These are phyloP conservation scores for Bubalus kerabau DNA, from an alignment of 2,113 vertebrate species.

Conservation along the genomic window DNA sequence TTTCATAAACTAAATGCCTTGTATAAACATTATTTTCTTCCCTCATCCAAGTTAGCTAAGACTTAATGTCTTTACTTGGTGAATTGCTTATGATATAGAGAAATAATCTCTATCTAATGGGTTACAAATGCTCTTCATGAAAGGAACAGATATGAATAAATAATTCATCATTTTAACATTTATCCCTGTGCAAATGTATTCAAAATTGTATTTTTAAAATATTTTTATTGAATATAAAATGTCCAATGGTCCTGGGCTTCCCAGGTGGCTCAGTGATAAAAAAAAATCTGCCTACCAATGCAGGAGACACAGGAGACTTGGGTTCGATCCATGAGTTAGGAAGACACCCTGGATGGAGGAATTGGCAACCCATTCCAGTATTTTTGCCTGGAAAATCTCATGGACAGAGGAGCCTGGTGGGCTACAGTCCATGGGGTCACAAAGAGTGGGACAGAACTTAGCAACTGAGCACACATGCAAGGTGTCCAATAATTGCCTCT, in stretches of 20 bases:
- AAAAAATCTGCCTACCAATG: background rate
- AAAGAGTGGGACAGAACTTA: background rate
- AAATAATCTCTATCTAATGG: conserved; percentile 18
- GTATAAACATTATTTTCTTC: conserved; percentile 2
- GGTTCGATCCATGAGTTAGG: background rate
- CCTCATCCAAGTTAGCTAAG: background rate
- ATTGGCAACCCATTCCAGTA: background rate
- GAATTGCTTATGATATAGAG: background rate
- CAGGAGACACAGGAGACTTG: background rate
- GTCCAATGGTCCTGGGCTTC: background rate
- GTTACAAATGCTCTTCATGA: background rate
- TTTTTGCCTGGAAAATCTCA: background rate
- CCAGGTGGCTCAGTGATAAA: background rate
- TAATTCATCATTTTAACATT: background rate
- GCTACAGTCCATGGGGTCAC: background rate
- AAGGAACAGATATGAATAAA: background rate
- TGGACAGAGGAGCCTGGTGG: background rate
- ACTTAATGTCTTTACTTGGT: background rate
- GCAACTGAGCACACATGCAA: background rate
- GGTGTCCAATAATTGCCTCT: background rate
- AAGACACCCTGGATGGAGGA: background rate
- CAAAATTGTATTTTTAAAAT: background rate
- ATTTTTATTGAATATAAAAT: background rate
- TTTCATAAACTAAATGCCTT: conserved; percentile 37
- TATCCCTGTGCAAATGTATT: background rate